These are phyloP conservation scores for Sylvia borin DNA, from an alignment of 2,797 vertebrate species.

Conservation along the genomic window DNA sequence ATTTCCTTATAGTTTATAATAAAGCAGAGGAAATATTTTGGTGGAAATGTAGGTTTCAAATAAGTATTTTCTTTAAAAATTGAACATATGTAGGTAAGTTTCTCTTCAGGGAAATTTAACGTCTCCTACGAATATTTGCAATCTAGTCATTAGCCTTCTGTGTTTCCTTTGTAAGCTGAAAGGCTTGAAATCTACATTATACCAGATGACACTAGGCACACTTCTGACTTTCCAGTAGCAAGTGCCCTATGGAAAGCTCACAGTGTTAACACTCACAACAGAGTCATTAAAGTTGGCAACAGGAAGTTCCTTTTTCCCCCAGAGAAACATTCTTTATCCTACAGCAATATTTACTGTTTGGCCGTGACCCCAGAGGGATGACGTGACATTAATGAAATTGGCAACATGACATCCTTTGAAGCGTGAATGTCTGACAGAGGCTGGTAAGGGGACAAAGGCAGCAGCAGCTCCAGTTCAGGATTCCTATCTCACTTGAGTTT, in stretches of 20 bases:
- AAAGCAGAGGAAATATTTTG: neutral
- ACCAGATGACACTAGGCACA: neutral
- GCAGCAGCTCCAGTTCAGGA: neutral
- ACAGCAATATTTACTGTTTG: constrained; percentile 36
- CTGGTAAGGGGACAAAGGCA: neutral
- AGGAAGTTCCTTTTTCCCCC: neutral
- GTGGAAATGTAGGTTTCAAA: neutral
- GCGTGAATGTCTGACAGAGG: neutral
- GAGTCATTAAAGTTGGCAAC: neutral
- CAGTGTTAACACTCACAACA: neutral
- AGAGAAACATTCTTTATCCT: neutral
- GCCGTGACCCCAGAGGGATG: neutral
- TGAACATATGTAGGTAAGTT: neutral
- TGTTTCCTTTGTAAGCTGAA: neutral
- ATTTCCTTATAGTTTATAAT: neutral
- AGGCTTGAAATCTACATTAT: neutral
- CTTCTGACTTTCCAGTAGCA: neutral
- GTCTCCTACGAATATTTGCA: neutral
- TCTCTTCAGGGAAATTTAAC: neutral
- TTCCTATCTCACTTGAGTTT: neutral
- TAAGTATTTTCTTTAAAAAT: neutral
- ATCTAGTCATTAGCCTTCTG: neutral
- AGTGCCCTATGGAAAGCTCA: neutral
- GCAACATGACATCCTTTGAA: constrained; percentile 11
- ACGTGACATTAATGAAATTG: constrained; percentile 33